Base-by-base conservation (phyloP, 2,797 vertebrate genomes). In the Urosaurus nigricauda region DNA sequence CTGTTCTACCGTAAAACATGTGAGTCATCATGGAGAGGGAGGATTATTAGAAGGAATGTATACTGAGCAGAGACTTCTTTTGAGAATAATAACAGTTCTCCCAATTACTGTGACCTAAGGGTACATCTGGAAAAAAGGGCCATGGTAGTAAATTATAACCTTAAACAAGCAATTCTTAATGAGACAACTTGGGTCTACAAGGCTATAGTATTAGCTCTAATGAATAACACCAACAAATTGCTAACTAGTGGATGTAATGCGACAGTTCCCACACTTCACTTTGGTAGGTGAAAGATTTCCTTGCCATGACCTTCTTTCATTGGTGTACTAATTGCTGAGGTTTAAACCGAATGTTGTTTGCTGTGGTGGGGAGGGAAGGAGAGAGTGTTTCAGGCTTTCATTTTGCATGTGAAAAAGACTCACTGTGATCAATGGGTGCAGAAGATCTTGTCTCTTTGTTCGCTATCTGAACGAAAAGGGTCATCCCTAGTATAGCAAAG, bases 111-210 rank as follows among this genome's bases (percentile, higher is more conserved):
- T 60, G 68, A 47, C 32, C 65, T 40, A 71, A 80, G 74, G 19
- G 24, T 73, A 13, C 24, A 71, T 19, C 19, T 2, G 40, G 3
- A 73, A 32, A 4, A 37, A 4, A 7, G 17, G 73, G n/a, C n/a
- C 8, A 43, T 51, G 4, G 11, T 58, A 7, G 4, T 1, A 73
- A 80, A 51, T 47, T 6, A 6, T 32, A 65, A 35, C 35, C 74
- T 84, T 68, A 77, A 53, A 88, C 71, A 79, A 83, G 53, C n/a
- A 63, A 16, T 43, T 68, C 65, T 84, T 71, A 88, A 79, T 40
- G 53, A 70, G 87, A n/a, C 74, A 71, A 79, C 35, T 40, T 2
- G 16, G 16, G 12, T 9, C 26, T 43, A 43, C 26, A 26, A 40
- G n/a, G 13, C 16, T n/a, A 11, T 0, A 12, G 21, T 13, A 26